A percentile compares a stretch with the other conserved stretches of the same genome.
Conservation (phyloP, 2,797 vertebrate species). For the Poecilia wingei region DNA sequence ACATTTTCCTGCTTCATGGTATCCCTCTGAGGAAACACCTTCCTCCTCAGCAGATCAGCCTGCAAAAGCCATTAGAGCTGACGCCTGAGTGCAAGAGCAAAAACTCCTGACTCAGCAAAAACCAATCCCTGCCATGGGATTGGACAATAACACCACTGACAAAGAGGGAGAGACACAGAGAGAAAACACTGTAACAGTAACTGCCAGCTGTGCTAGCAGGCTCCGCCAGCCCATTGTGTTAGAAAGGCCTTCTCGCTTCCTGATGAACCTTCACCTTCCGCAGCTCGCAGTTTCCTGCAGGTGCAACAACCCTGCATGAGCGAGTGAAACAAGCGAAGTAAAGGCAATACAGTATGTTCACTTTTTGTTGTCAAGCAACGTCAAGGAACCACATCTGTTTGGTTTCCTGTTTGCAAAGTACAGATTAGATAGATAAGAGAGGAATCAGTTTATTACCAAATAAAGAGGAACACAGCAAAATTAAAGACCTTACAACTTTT, state of each 20-base stretch:
- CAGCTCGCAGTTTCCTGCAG: slow-evolving; percentile 58
- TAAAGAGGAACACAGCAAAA: neutral
- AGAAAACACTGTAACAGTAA: slow-evolving; percentile 49
- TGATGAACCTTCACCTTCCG: slow-evolving; percentile 66
- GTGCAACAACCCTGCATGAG: slow-evolving; percentile 36
- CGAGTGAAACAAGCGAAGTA: neutral
- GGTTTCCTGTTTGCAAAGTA: slow-evolving; percentile 55
- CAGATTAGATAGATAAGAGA: slow-evolving; percentile 18
- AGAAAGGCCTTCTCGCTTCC: slow-evolving; percentile 62
- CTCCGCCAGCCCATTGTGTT: slow-evolving; percentile 70
- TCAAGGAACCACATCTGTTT: slow-evolving; percentile 8
- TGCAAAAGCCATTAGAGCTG: slow-evolving; percentile 40
- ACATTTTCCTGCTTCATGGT: slow-evolving; percentile 44
- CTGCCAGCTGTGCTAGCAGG: slow-evolving; percentile 48
- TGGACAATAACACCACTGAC: slow-evolving; percentile 46
- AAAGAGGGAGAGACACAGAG: slow-evolving; percentile 25
- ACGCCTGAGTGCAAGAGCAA: slow-evolving; percentile 34
- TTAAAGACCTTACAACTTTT: neutral
- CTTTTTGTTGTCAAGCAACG: slow-evolving; percentile 10
- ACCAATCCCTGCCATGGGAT: slow-evolving; percentile 49
- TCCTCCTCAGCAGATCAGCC: slow-evolving; percentile 49
- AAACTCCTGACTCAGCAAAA: slow-evolving; percentile 65
- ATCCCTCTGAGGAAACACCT: slow-evolving; percentile 18
- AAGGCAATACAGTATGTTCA: neutral
- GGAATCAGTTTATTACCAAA: neutral